Evolutionary conservation across 2,113 vertebrate species (phyloP).

Genomic region (Gadus macrocephalus): DNA sequence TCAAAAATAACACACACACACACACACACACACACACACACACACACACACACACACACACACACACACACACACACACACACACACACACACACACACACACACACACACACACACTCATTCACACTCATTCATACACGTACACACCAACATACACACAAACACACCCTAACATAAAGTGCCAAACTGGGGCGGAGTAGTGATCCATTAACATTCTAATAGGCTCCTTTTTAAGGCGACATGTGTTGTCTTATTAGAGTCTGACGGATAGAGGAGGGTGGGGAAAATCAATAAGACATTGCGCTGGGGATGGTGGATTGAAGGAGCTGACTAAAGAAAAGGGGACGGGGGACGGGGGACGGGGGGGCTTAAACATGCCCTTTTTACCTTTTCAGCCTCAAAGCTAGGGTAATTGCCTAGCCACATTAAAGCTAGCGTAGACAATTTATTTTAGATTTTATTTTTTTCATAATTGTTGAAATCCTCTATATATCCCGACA

Average conservation of each 20-base stretch:
- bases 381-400: slow-evolving; percentile 58
- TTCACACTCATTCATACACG: not conserved
- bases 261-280: slow-evolving; percentile 61
- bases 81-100: not conserved
- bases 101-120: not conserved
- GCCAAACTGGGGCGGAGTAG: slow-evolving; percentile 24
- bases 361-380: slow-evolving; percentile 54
- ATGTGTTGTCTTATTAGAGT: slow-evolving; percentile 68
- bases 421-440: too few relatives aligned
- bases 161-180: not conserved
- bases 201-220: slow-evolving; percentile 66
- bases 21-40: not conserved
- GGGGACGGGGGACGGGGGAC: slow-evolving; percentile 19
- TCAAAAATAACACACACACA: slow-evolving; percentile 14
- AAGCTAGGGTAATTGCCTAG: slow-evolving; percentile 21
- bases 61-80: slow-evolving; percentile 2
- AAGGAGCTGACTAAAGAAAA: slow-evolving; percentile 37
- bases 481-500: too few relatives aligned
- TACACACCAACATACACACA: not conserved
- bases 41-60: not conserved
- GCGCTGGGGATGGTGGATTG: slow-evolving; percentile 51
- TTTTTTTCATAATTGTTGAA: too few relatives aligned
- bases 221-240: slow-evolving; percentile 60
- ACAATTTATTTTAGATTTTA: too few relatives aligned
- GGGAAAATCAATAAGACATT: slow-evolving; percentile 62